A percentile compares a stretch with the other conserved stretches of the same genome.
Conservation (phyloP, 2,888 invertebrate genomes). For the Patella caerulea region DNA sequence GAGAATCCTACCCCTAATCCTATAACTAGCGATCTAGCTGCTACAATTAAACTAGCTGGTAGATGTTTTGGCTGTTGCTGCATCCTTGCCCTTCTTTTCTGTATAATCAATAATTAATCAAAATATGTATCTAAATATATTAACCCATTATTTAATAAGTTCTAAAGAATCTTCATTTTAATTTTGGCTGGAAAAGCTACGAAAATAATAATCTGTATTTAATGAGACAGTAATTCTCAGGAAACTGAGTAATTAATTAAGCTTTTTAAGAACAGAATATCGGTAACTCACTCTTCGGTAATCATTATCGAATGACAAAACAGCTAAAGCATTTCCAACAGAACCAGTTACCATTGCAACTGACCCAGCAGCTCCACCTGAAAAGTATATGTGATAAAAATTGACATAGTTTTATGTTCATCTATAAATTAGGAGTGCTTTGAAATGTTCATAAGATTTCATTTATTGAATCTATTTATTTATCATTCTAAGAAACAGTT, state of each 20-base stretch:
- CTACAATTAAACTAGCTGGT: conserved; percentile 72
- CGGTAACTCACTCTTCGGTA: conserved; percentile 72
- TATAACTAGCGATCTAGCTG: conserved; percentile 76
- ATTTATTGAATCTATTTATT: too few relatives aligned
- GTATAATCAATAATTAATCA: conserved; percentile 12
- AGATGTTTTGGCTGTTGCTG: conserved; percentile 70
- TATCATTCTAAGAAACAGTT: too few relatives aligned
- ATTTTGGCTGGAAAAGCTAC: too few relatives aligned
- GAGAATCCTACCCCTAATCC: conserved; percentile 79
- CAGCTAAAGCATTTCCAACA: conserved; percentile 72
- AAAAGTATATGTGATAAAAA: neutral
- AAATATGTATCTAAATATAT: too few relatives aligned
- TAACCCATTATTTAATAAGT: too few relatives aligned
- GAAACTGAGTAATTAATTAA: too few relatives aligned
- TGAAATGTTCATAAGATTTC: too few relatives aligned
- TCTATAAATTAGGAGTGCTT: too few relatives aligned
- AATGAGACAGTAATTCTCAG: too few relatives aligned
- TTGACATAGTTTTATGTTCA: too few relatives aligned
- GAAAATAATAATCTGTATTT: too few relatives aligned
- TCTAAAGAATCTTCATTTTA: too few relatives aligned
- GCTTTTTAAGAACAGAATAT: neutral
- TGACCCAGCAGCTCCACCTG: conserved; percentile 71
- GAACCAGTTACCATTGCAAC: conserved; percentile 73
- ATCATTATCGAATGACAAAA: conserved; percentile 74
- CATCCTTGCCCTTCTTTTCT: conserved; percentile 72